Percentiles rank a stretch among this genome's conserved stretches.
These are phyloP conservation scores for Mixornis gularis DNA, from an alignment of 2,113 vertebrate species.

Conservation along the genomic window DNA sequence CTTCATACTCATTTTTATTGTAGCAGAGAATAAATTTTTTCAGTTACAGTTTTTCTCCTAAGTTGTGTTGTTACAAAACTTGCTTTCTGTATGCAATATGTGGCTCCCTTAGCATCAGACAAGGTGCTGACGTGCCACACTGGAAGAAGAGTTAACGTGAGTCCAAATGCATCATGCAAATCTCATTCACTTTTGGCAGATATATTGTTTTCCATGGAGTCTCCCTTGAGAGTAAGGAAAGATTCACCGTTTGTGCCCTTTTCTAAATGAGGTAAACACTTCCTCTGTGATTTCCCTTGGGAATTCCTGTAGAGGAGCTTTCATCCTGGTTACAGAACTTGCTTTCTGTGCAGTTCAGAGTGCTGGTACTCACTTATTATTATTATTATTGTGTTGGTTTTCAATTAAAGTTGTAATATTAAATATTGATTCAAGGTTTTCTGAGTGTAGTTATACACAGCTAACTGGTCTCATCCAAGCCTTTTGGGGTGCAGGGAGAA, in stretches of 20 bases:
- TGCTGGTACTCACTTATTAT: neutral
- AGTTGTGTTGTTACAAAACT: neutral
- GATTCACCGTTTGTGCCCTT: neutral
- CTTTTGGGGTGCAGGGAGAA: neutral
- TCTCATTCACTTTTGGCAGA: neutral
- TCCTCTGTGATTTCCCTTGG: slow-evolving; percentile 31
- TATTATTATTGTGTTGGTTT: neutral
- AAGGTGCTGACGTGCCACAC: neutral
- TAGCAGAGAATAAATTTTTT: neutral
- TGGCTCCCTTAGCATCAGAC: neutral
- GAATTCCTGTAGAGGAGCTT: neutral
- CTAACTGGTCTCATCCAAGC: neutral
- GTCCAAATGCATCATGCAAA: neutral
- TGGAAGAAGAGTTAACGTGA: fast-evolving
- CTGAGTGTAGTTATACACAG: neutral
- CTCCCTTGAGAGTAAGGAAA: neutral
- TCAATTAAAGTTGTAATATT: slow-evolving; percentile 40
- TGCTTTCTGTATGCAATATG: neutral
- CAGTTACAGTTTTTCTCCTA: neutral
- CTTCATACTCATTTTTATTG: neutral
- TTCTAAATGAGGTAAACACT: slow-evolving; percentile 16
- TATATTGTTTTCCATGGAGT: neutral
- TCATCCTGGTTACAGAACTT: neutral
- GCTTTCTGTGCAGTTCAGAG: neutral
- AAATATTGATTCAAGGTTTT: slow-evolving; percentile 53